A percentile compares a stretch with the other conserved stretches of the same genome.
These are phyloP conservation scores for Hermaeophaga mercurialis DNA, from an alignment of 2,888 invertebrate species.

Conservation along the genomic window DNA sequence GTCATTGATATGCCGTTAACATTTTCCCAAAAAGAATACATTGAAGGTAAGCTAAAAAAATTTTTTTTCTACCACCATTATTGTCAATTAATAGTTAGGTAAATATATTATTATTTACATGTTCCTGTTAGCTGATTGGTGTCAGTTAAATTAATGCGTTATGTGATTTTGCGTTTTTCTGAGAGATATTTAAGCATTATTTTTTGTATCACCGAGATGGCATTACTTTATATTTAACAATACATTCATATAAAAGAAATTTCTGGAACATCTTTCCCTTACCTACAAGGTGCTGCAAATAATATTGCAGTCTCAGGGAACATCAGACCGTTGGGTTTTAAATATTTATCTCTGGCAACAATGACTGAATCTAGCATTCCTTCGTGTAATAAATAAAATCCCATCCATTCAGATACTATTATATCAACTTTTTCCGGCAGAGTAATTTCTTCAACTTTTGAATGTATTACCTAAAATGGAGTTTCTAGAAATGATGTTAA, in stretches of 20 bases:
- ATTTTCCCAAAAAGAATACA: slow-evolving; percentile 77
- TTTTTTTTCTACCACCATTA: no score
- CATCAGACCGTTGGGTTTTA: slow-evolving; percentile 73
- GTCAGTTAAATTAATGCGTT: no score
- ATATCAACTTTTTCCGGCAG: slow-evolving; percentile 80
- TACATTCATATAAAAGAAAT: background rate
- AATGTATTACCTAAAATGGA: slow-evolving; percentile 69
- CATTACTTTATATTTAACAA: no score
- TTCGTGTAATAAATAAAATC: slow-evolving; percentile 92
- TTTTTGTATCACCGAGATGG: no score
- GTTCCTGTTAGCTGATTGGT: no score
- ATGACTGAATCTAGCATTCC: slow-evolving; percentile 94
- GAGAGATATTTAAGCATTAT: no score
- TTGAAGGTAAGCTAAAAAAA: slow-evolving; percentile 64
- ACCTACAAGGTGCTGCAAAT: slow-evolving; percentile 65
- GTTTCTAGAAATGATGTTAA: background rate
- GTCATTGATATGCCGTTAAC: slow-evolving; percentile 83
- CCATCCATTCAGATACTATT: slow-evolving; percentile 98
- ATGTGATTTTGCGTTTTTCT: no score
- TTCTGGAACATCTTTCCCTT: slow-evolving; percentile 14
- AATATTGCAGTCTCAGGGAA: slow-evolving; percentile 78
- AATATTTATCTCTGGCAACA: slow-evolving; percentile 77
- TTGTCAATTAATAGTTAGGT: no score
- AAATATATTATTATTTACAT: no score
- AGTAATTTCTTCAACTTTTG: slow-evolving; percentile 75